Evolutionary conservation across 2,797 vertebrate genomes (phyloP), one percentile per base, ranked within the genome.

Genomic region (Eidolon dupreanum): DNA sequence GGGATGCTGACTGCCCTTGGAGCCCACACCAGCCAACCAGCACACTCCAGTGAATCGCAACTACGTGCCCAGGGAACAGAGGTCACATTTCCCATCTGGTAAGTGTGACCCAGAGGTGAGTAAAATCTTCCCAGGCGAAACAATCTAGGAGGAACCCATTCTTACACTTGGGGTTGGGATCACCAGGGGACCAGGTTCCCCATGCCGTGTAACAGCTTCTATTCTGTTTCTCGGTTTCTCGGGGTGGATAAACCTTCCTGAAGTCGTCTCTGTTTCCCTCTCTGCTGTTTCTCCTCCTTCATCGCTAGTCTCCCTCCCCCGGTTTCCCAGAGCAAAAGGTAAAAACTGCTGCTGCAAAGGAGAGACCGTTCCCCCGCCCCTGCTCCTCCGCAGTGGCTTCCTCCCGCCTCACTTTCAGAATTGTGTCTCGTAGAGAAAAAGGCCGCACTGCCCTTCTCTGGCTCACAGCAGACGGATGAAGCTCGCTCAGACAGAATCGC

Each of bases 1-100:
- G 31, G 28, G 28, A 3, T 1, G 1, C 6, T 5, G 0, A 5
- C 36, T 0, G 8, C 16, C 22, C 19, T 61, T 3, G 7, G 26
- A 33, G 24, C 71, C 59, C 46, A 61, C 41, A n/a, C 0, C 13
- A 28, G n/a, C 53, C 68, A 78, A 90, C 6, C 5, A 3, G 19
- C 11, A 46, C 1, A 8, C 13, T 26, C 31, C 17, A 28, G 15
- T 36, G 6, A 78, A 17, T 31, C 51, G 20, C 43, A 20, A 49
- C 43, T 9, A 13, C 7, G 4, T 24, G 41, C 24, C 17, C 65
- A 36, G 0, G 1, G 10, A 38, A 12, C 5, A 46, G 36, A 8
- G 31, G 41, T 6, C 82, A 59, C 1, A 3, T 6, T 33, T 61
- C 9, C 38, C 15, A 13, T 22, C 55, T 93, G 71, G 20, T n/a